A percentile compares a stretch with the other conserved stretches of the same genome.
Conservation (phyloP, 2,888 invertebrate species). For the Cartodere bifasciata region DNA sequence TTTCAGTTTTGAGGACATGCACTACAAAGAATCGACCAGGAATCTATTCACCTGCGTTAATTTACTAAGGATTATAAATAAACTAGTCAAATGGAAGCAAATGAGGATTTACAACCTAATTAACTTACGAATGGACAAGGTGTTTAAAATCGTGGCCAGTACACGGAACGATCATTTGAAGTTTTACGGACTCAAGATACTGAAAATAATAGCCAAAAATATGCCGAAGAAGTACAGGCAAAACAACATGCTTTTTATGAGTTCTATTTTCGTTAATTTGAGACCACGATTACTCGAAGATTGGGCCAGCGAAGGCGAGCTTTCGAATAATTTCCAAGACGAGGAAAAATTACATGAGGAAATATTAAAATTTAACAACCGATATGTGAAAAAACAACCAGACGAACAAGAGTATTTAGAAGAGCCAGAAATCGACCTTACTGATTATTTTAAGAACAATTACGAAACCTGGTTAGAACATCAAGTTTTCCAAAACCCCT, state of each 20-base stretch:
- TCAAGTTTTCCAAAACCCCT: slow-evolving; percentile 6
- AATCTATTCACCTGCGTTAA: slow-evolving; percentile 11
- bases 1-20: background rate
- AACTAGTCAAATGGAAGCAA: slow-evolving; percentile 10
- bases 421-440: too few species aligned
- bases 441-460: slow-evolving; percentile 7
- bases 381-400: slow-evolving; percentile 1
- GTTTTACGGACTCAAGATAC: slow-evolving; percentile 9
- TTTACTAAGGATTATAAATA: slow-evolving; percentile 11
- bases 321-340: slow-evolving; percentile 4
- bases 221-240: slow-evolving; percentile 7
- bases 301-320: slow-evolving; percentile 1
- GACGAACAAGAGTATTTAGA: slow-evolving; percentile 1
- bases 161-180: slow-evolving; percentile 5
- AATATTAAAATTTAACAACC: slow-evolving; percentile 3
- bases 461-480: slow-evolving; percentile 8
- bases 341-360: slow-evolving; percentile 2
- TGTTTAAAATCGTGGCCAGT: too few species aligned
- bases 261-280: slow-evolving; percentile 8
- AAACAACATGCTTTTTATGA: slow-evolving; percentile 9
- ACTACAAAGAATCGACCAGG: slow-evolving; percentile 3
- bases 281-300: slow-evolving; percentile 10
- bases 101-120: background rate
- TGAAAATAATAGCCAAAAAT: slow-evolving; percentile 9
- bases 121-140: background rate